A percentile compares a stretch with the other conserved stretches of the same genome.
These are phyloP conservation scores for Aegypius monachus DNA, from an alignment of 2,113 vertebrate genomes.

Conservation along the genomic window DNA sequence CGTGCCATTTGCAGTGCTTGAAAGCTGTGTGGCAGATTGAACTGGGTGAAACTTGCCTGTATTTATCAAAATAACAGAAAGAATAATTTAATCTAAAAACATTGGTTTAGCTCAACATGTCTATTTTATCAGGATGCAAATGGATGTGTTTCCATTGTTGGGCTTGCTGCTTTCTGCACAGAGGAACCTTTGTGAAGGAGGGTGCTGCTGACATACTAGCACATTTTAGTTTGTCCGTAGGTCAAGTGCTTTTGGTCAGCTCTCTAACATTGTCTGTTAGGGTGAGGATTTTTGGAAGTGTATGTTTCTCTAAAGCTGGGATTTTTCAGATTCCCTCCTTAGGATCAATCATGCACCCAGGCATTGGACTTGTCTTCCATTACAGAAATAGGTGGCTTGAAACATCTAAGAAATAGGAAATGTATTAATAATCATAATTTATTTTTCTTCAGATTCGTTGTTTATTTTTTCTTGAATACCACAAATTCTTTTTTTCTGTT, in stretches of 20 bases:
- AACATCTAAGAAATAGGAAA: neutral
- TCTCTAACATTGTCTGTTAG: neutral
- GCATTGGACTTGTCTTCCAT: neutral
- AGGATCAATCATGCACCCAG: neutral
- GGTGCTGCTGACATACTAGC: neutral
- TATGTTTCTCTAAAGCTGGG: neutral
- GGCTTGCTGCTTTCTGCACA: neutral
- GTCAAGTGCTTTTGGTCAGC: neutral
- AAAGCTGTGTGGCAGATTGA: neutral
- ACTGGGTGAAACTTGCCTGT: neutral
- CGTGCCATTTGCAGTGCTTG: neutral
- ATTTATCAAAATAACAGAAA: neutral
- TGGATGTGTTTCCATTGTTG: rapidly evolving
- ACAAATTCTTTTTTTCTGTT: neutral
- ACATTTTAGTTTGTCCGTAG: neutral
- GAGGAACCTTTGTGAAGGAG: neutral
- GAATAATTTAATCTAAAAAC: neutral
- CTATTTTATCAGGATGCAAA: neutral
- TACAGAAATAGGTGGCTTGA: neutral
- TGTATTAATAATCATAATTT: neutral
- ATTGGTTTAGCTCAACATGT: rapidly evolving
- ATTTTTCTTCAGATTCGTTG: neutral
- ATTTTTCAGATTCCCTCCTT: neutral
- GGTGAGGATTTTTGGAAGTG: neutral
- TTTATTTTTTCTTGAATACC: neutral